phyloP scores from a whole-genome alignment of 2,888 invertebrate genomes.

The Cheilosia scutellata region DNA sequence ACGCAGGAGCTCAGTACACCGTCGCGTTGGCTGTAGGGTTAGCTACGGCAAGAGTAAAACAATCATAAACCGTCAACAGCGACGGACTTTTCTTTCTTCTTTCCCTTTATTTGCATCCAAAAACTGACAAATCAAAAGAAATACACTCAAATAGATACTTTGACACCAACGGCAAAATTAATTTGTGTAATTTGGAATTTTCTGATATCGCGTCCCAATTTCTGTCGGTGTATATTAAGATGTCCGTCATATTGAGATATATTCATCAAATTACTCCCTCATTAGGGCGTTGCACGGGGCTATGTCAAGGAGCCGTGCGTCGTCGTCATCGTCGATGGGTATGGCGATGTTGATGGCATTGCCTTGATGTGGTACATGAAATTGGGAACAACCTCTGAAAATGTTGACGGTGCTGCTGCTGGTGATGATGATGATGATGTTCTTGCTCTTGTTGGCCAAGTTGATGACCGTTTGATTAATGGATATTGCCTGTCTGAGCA shows the following conservation, averaged over 20 bases:
- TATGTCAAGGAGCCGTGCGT: constrained; percentile 49
- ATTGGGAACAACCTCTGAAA: constrained; percentile 67
- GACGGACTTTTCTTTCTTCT: constrained; percentile 33
- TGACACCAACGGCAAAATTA: constrained; percentile 49
- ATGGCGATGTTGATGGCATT: constrained; percentile 64
- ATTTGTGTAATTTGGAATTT: constrained; percentile 65
- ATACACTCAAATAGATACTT: constrained; percentile 34
- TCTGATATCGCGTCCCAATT: constrained; percentile 63
- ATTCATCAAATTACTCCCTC: constrained; percentile 70
- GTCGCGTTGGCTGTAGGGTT: constrained; percentile 43
- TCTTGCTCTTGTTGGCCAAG: constrained; percentile 59
- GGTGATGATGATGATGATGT: constrained; percentile 55
- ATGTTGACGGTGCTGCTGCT: constrained; percentile 56
- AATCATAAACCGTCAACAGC: constrained; percentile 46
- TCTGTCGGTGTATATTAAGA: constrained; percentile 55
- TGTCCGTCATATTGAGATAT: constrained; percentile 72
- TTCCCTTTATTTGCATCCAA: constrained; percentile 39
- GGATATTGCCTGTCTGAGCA: constrained; percentile 32
- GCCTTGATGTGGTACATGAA: constrained; percentile 67
- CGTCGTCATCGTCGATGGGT: constrained; percentile 1
- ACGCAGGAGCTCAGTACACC: constrained; percentile 62
- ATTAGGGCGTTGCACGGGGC: constrained; percentile 70
- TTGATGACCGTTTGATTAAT: constrained; percentile 70
- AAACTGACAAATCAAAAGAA: constrained; percentile 43
- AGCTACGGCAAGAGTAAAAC: constrained; percentile 12